phyloP scores from a whole-genome alignment of 1,140 invertebrate species.

The Ceratoteleas bidentatus region DNA sequence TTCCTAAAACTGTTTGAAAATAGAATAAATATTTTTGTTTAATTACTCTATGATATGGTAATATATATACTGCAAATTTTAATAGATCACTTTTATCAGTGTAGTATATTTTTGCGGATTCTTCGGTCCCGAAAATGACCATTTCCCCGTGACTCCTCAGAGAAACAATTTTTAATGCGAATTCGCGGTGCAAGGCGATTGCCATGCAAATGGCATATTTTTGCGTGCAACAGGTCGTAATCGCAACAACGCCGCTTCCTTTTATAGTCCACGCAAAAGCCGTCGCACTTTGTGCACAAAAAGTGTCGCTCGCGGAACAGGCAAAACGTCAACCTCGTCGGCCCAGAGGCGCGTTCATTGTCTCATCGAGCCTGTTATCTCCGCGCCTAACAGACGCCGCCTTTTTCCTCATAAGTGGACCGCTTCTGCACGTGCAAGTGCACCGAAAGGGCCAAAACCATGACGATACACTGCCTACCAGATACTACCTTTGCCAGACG shows the following conservation, averaged over 20 bases:
- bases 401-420: conserved; percentile 47
- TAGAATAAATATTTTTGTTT: too few relatives aligned
- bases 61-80: too few relatives aligned
- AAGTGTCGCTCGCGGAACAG: conserved; percentile 43
- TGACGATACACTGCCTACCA: conserved; percentile 14
- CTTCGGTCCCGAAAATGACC: too few relatives aligned
- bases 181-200: conserved; percentile 22
- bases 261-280: conserved; percentile 48
- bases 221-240: conserved; percentile 58
- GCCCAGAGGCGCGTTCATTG: conserved; percentile 43
- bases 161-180: conserved; percentile 41
- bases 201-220: conserved; percentile 54
- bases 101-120: too few relatives aligned
- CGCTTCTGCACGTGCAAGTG: conserved; percentile 15
- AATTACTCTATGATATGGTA: too few relatives aligned
- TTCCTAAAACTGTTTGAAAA: too few relatives aligned
- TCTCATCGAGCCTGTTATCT: conserved; percentile 48
- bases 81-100: too few relatives aligned
- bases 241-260: conserved; percentile 56
- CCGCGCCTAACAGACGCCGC: conserved; percentile 30
- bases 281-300: conserved; percentile 48
- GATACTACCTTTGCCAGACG: conserved; percentile 1
- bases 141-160: too few relatives aligned
- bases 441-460: conserved; percentile 11
- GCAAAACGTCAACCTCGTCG: conserved; percentile 27